Evolutionary conservation across 2,797 vertebrate genomes (phyloP).

Genomic region (Garrulus glandarius): DNA sequence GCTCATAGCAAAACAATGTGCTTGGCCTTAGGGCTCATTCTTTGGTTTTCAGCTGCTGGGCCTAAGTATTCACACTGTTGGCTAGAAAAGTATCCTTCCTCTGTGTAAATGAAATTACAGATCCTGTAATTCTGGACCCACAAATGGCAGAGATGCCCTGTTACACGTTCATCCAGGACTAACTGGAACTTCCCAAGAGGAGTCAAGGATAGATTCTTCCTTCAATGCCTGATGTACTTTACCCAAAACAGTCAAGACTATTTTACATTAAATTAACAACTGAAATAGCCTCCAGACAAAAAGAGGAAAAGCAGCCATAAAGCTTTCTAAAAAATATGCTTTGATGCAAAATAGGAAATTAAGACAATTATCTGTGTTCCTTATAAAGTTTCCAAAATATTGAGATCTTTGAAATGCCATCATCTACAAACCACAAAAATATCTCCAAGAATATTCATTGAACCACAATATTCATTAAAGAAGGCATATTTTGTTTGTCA

Average conservation of each 20-base stretch:
- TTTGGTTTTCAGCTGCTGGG: background rate
- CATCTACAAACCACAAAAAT: background rate
- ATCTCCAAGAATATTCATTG: background rate
- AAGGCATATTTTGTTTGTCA: background rate
- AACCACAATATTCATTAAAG: background rate
- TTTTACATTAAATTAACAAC: background rate
- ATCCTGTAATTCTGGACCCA: background rate
- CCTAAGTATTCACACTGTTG: background rate
- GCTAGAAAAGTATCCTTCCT: background rate
- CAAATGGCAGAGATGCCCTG: background rate
- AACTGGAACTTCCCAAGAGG: background rate
- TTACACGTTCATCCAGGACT: background rate
- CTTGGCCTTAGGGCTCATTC: background rate
- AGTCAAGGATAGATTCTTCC: background rate
- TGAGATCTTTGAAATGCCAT: background rate
- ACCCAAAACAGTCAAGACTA: background rate
- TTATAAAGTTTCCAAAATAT: background rate
- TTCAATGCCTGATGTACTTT: background rate
- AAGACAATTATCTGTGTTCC: background rate
- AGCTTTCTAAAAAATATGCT: background rate
- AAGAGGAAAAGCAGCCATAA: background rate
- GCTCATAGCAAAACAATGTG: background rate
- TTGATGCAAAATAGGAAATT: background rate
- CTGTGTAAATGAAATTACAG: background rate
- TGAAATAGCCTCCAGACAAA: background rate